phyloP scores from a whole-genome alignment of 2,888 invertebrate species.

The Palloptera scutellata region DNA sequence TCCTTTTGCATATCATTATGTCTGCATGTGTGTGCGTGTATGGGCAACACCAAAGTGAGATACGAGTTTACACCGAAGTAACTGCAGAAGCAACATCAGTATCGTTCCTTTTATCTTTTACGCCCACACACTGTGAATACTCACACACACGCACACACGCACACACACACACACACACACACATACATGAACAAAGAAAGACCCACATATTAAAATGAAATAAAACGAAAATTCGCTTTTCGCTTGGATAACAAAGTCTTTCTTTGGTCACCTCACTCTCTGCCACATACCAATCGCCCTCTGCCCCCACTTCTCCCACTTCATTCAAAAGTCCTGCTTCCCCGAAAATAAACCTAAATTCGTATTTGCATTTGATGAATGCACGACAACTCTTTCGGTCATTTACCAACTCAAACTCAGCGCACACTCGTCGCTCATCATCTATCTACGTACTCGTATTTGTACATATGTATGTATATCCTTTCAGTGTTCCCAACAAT shows the following conservation, averaged over 20 bases:
- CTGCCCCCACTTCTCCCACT: neutral
- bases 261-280: neutral
- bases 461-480: neutral
- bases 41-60: constrained; percentile 15
- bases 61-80: constrained; percentile 28
- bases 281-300: neutral
- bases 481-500: neutral
- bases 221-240: constrained; percentile 13
- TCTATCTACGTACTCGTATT: neutral
- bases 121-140: constrained; percentile 30
- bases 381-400: constrained; percentile 36
- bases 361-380: constrained; percentile 50
- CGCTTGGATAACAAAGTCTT: neutral
- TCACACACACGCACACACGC: constrained; percentile 26
- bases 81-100: constrained; percentile 31
- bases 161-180: constrained; percentile 9
- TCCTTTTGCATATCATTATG: constrained; percentile 42
- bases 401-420: constrained; percentile 21
- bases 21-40: constrained; percentile 3
- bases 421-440: neutral
- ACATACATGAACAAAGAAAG: neutral
- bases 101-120: constrained; percentile 43
- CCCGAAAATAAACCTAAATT: constrained; percentile 54
- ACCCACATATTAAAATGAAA: constrained; percentile 22
- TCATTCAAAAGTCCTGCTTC: constrained; percentile 1